Conservation (phyloP, 2,888 invertebrate species). For the Maniola hyperantus region DNA sequence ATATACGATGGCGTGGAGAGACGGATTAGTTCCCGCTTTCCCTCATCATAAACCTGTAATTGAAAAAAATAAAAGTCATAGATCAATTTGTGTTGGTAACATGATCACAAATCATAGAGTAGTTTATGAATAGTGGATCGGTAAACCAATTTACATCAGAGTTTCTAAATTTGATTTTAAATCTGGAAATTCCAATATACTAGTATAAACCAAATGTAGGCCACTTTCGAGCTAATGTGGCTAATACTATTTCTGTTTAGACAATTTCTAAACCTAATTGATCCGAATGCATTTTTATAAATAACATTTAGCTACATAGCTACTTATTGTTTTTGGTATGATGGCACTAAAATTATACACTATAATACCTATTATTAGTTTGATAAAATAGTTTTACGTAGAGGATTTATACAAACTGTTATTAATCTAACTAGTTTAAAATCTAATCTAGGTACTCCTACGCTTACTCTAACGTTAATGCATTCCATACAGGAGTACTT, state of each 20-base stretch:
- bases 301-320: background rate
- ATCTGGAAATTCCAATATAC: background rate
- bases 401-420: background rate
- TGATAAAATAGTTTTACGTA: background rate
- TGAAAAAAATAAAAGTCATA: too few species aligned
- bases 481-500: background rate
- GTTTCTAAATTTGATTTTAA: background rate
- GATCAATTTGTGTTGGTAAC: too few species aligned
- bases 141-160: background rate
- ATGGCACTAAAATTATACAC: too few species aligned
- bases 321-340: background rate
- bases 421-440: constrained; percentile 4
- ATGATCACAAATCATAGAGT: background rate
- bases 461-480: constrained; percentile 1
- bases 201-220: background rate
- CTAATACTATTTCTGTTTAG: too few species aligned
- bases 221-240: too few species aligned
- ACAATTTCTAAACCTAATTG: too few species aligned
- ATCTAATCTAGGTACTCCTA: constrained; percentile 15
- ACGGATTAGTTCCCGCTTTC: too few species aligned
- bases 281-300: too few species aligned
- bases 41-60: too few species aligned
- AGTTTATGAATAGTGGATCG: background rate
- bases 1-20: too few species aligned
- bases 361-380: background rate